Evolutionary conservation across 2,888 invertebrate genomes (phyloP).

Genomic region (Phengaris alcon): DNA sequence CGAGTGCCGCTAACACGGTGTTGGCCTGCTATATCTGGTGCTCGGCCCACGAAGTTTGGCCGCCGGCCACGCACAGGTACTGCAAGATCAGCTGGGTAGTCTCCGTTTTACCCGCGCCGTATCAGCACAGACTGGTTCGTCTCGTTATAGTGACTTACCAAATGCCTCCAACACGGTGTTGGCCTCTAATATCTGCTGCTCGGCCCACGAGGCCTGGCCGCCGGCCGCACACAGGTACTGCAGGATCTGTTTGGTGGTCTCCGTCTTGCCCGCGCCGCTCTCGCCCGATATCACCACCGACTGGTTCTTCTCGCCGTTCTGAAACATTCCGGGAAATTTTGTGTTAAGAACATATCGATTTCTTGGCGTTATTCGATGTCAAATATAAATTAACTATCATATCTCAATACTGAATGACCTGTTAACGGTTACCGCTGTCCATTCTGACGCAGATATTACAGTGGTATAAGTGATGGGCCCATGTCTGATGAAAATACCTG

Average conservation of each 20-base stretch:
- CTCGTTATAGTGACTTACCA: slow-evolving; percentile 78
- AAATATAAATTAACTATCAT: too few relatives aligned
- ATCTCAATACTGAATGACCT: too few relatives aligned
- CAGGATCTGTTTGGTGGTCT: slow-evolving; percentile 93
- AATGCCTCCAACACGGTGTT: slow-evolving; percentile 96
- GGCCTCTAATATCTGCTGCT: slow-evolving; percentile 95
- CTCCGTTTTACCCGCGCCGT: slow-evolving; percentile 95
- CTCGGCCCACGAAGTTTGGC: slow-evolving; percentile 86
- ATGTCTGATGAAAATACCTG: slow-evolving; percentile 64
- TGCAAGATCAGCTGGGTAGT: slow-evolving; percentile 94
- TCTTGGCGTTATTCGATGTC: too few relatives aligned
- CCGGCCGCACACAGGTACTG: slow-evolving; percentile 95
- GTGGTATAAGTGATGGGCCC: too few relatives aligned
- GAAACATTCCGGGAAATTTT: not conserved
- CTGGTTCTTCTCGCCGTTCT: slow-evolving; percentile 80
- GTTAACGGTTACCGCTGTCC: too few relatives aligned
- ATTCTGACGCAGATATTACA: too few relatives aligned
- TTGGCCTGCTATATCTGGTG: slow-evolving; percentile 96
- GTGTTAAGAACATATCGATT: not conserved
- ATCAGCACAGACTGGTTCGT: not conserved
- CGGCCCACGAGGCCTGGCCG: slow-evolving; percentile 89
- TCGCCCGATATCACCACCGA: slow-evolving; percentile 95
- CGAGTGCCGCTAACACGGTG: slow-evolving; percentile 89
- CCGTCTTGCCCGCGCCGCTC: slow-evolving; percentile 96
- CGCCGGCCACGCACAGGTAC: slow-evolving; percentile 62